Base-by-base conservation (phyloP, 64 coral and sea anemone genomes). In the Stichodactyla mertensii region DNA sequence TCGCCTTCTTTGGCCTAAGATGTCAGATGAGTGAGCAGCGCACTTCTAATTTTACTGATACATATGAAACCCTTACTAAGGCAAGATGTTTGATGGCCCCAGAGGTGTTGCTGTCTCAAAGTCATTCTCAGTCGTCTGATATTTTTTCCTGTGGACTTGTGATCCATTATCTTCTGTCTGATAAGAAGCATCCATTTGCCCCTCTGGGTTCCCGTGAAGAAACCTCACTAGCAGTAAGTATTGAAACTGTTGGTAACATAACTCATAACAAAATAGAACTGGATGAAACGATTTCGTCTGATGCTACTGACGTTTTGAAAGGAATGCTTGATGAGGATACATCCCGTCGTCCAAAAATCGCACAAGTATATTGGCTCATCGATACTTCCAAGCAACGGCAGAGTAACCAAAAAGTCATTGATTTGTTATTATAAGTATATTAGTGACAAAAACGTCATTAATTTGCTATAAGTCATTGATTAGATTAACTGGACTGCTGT, bases 81-180 rank as follows among this genome's bases (percentile, higher is more conserved):
- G 2, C 7, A 0, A 57, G 55, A 57, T 57, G 55, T 13, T 57
- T 0, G 55, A 57, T 57, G 55, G 55, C 55, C 13, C 55, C 55
- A 57, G 55, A 57, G 13, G 13, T 57, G 2, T 57, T 57, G 2
- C 7, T 1, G 55, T 57, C 55, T 10, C 55, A 57, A 57, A 57
- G 55, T 57, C 84, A 86, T 26, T 55, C 84, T 5, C 59, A 64
- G 10, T 57, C 22, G 14, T 86, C 84, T 20, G 84, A 86, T 23
- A 14, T 86, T 8, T 86, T 55, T 18, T 61, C 84, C 62, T 61
- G 57, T 66, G 84, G 84, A 57, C 19, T 85, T 56, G 83, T 85
- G 51, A 22, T 85, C 9, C 54, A 45, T 60, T 85, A 57, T 57
- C 55, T 27, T 61, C 12, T 60, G 54, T 16, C 61, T 24, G 4